These are phyloP conservation scores for Eristalis tenax DNA, from an alignment of 2,888 invertebrate genomes.

Conservation along the genomic window DNA sequence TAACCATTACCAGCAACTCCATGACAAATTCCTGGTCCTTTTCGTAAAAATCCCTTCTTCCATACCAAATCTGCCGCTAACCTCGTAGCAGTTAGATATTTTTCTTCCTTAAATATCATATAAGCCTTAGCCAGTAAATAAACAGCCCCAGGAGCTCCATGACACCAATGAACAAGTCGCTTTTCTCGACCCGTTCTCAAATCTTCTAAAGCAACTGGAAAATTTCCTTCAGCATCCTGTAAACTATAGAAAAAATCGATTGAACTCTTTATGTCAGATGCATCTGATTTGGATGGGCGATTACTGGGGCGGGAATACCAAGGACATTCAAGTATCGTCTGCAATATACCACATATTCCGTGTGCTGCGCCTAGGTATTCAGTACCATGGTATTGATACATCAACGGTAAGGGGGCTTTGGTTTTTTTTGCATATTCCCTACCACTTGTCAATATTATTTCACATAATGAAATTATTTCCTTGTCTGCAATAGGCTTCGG, in stretches of 20 bases:
- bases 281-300: constrained; percentile 75
- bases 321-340: constrained; percentile 84
- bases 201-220: constrained; percentile 88
- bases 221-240: constrained; percentile 88
- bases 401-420: constrained; percentile 85
- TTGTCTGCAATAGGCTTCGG: constrained; percentile 79
- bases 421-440: constrained; percentile 84
- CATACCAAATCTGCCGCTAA: constrained; percentile 90
- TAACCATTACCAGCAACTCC: constrained; percentile 93
- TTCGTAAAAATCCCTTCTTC: constrained; percentile 90
- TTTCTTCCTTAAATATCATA: constrained; percentile 87
- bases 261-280: constrained; percentile 84
- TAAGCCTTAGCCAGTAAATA: constrained; percentile 92
- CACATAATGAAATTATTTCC: constrained; percentile 86
- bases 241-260: constrained; percentile 84
- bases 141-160: constrained; percentile 91
- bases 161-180: constrained; percentile 94
- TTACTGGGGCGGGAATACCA: constrained; percentile 78
- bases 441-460: constrained; percentile 87
- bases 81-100: constrained; percentile 86
- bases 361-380: constrained; percentile 84
- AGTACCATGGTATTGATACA: constrained; percentile 85
- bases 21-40: constrained; percentile 95
- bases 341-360: constrained; percentile 86
- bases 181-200: constrained; percentile 83